A percentile compares a stretch with the other conserved stretches of the same genome.
Evolutionary conservation across 2,113 vertebrate species (phyloP).

Genomic region (Alligator sinensis): DNA sequence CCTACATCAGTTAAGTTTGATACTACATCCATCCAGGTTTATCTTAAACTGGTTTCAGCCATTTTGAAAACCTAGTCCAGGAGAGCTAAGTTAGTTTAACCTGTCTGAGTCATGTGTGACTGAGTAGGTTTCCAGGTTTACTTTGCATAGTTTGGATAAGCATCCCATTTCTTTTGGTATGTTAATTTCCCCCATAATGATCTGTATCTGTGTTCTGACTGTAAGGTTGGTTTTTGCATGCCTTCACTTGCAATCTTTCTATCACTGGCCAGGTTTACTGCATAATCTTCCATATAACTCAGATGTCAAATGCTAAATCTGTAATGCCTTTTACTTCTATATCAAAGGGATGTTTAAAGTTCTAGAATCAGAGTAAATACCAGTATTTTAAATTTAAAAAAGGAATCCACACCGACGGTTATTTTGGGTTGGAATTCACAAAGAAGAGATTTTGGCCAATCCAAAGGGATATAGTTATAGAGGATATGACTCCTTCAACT

Average conservation of each 20-base stretch:
- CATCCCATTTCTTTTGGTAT: not conserved
- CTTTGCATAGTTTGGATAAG: not conserved
- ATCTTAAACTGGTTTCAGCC: too few relatives aligned
- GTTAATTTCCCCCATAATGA: not conserved
- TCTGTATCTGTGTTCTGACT: not conserved
- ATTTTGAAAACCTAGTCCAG: too few relatives aligned
- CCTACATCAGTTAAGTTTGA: too few relatives aligned
- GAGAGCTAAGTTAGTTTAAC: not conserved
- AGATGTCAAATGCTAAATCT: not conserved
- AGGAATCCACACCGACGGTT: not conserved
- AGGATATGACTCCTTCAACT: conserved; percentile 62
- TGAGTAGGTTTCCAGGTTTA: not conserved
- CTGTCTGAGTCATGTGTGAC: not conserved
- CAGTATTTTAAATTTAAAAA: not conserved
- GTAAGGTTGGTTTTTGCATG: not conserved
- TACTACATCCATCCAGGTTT: too few relatives aligned
- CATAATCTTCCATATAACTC: not conserved
- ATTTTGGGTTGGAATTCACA: not conserved
- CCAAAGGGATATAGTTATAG: conserved; percentile 20
- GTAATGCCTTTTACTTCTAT: not conserved
- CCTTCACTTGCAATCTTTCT: not conserved
- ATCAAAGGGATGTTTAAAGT: not conserved
- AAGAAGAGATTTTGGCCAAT: conserved; percentile 40
- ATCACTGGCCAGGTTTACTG: not conserved
- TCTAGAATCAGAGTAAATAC: not conserved